Evolutionary conservation across 92 coral and sea anemone species (phyloP).

Genomic region (Siderastrea siderea): DNA sequence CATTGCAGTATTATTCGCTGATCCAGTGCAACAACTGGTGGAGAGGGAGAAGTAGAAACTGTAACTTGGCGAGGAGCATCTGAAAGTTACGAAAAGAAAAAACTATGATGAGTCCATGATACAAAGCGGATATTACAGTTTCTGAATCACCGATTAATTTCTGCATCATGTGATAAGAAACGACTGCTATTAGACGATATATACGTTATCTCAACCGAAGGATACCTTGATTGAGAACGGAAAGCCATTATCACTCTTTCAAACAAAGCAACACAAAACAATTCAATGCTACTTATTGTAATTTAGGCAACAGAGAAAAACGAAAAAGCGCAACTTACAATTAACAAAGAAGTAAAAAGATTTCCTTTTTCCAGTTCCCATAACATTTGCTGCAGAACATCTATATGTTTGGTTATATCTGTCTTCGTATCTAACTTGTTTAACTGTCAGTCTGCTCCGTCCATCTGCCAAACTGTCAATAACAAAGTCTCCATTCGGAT

Average conservation of each 20-base stretch:
- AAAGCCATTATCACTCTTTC: too few species aligned
- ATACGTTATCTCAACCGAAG: too few species aligned
- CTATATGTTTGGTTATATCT: slow-evolving; percentile 55
- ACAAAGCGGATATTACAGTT: neutral
- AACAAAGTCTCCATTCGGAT: slow-evolving; percentile 4
- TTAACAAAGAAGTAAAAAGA: slow-evolving; percentile 43
- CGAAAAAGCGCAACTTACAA: slow-evolving; percentile 46
- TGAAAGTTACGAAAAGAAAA: neutral
- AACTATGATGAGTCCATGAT: neutral
- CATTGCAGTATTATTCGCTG: slow-evolving; percentile 50
- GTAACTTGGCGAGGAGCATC: slow-evolving; percentile 60
- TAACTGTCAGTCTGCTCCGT: slow-evolving; percentile 45
- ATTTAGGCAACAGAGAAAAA: neutral
- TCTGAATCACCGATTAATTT: neutral
- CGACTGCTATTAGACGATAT: too few species aligned
- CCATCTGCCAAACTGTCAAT: neutral
- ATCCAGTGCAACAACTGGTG: slow-evolving; percentile 2
- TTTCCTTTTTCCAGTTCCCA: slow-evolving; percentile 67
- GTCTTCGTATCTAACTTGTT: neutral
- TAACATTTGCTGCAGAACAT: slow-evolving; percentile 66
- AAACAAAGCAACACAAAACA: neutral
- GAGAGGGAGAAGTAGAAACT: neutral
- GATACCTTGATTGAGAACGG: too few species aligned
- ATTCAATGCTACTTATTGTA: neutral
- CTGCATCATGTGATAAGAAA: neutral